Percentiles rank a stretch among this genome's conserved stretches.
These are phyloP conservation scores for Anisognathus igniventris DNA, from an alignment of 2,797 vertebrate species.

Conservation along the genomic window DNA sequence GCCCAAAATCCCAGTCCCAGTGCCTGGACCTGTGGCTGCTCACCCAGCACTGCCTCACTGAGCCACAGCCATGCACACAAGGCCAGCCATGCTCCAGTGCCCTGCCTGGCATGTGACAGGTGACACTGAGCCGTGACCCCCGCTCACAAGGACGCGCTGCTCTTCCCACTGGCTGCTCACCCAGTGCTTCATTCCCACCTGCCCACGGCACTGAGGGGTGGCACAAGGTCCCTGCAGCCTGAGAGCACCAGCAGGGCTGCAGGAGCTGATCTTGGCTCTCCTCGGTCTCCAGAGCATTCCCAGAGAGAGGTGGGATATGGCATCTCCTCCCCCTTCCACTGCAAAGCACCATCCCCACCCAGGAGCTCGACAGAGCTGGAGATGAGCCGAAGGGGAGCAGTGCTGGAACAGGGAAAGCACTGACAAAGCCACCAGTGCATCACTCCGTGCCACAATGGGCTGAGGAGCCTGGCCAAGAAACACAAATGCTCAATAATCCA, in stretches of 20 bases:
- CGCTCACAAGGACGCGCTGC: not conserved
- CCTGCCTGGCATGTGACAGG: not conserved
- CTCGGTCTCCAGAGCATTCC: fast-evolving
- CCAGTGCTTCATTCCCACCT: not conserved
- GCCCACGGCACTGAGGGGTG: not conserved
- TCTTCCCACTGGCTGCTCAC: not conserved
- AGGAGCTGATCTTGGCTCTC: not conserved
- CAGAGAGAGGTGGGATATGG: fast-evolving
- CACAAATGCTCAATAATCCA: not conserved
- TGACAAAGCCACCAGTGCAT: not conserved
- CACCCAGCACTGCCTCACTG: fast-evolving
- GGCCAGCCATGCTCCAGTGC: fast-evolving
- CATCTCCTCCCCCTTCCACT: not conserved
- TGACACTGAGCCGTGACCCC: fast-evolving
- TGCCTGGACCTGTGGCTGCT: not conserved
- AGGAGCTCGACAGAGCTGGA: fast-evolving
- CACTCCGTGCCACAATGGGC: fast-evolving
- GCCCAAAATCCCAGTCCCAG: not conserved
- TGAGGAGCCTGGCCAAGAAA: not conserved
- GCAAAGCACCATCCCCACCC: fast-evolving
- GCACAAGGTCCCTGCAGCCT: not conserved
- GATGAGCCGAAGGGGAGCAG: not conserved
- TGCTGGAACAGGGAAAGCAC: not conserved
- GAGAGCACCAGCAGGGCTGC: fast-evolving
- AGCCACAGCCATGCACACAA: fast-evolving